Conservation (phyloP, 2,888 invertebrate species). For the Serrognathus titanus region DNA sequence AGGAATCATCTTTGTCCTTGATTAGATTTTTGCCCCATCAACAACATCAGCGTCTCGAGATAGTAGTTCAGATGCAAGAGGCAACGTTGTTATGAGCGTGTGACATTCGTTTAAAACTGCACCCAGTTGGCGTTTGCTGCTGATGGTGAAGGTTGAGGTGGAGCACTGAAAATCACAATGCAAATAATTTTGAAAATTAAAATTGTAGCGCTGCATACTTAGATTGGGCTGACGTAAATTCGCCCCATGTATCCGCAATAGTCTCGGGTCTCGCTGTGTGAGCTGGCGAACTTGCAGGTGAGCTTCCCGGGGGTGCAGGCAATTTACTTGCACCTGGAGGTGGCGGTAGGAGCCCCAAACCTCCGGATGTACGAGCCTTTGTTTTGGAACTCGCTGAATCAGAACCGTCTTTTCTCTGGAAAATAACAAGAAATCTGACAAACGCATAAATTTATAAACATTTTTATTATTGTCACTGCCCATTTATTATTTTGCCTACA, state of each 20-base stretch:
- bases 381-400: constrained; percentile 63
- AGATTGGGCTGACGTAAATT: constrained; percentile 65
- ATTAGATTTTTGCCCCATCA: too few species aligned
- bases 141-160: constrained; percentile 34
- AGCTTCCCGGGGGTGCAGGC: constrained; percentile 74
- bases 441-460: too few species aligned
- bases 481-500: too few species aligned
- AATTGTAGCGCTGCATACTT: constrained; percentile 10
- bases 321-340: constrained; percentile 81
- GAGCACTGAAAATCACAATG: constrained; percentile 29
- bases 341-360: constrained; percentile 65
- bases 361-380: constrained; percentile 54
- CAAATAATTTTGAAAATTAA: constrained; percentile 2
- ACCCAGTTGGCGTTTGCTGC: constrained; percentile 46
- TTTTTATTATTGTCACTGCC: too few species aligned
- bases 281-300: constrained; percentile 70
- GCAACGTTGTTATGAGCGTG: constrained; percentile 4
- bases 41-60: too few species aligned
- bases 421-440: constrained; percentile 8
- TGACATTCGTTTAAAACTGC: constrained; percentile 39
- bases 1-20: background rate
- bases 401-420: constrained; percentile 83
- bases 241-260: constrained; percentile 70
- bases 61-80: background rate
- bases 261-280: constrained; percentile 51